A percentile compares a stretch with the other conserved stretches of the same genome.
Conservation (phyloP, 2,888 invertebrate genomes). For the Neoitamus cyanurus region DNA sequence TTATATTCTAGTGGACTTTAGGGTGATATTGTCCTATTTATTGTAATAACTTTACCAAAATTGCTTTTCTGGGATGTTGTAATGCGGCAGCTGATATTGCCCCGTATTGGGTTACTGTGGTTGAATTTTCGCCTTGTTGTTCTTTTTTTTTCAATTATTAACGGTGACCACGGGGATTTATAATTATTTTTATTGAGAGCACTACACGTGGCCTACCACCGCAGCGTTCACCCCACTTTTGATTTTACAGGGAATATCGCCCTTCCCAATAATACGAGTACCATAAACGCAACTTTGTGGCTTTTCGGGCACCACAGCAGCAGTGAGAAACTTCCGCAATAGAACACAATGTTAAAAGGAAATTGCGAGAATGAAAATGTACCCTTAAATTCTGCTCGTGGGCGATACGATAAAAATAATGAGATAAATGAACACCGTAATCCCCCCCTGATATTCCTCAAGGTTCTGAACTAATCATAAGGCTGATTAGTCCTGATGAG, state of each 20-base stretch:
- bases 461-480: background rate
- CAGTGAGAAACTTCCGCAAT: background rate
- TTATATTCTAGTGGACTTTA: background rate
- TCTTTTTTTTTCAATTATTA: conserved; percentile 16
- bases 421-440: background rate
- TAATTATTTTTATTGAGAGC: background rate
- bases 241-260: background rate
- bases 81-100: background rate
- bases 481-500: conserved; percentile 13
- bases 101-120: background rate
- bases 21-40: conserved; percentile 36
- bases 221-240: background rate
- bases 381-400: background rate
- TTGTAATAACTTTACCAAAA: background rate
- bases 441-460: background rate
- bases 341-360: background rate
- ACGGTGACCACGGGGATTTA: conserved; percentile 17
- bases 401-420: background rate
- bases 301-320: background rate
- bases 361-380: background rate
- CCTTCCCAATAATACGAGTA: too few species aligned
- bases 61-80: background rate
- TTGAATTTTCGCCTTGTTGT: background rate
- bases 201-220: background rate
- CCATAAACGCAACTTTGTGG: background rate